These are phyloP conservation scores for Darevskia mixta DNA, from an alignment of 2,797 vertebrate genomes.

Conservation along the genomic window DNA sequence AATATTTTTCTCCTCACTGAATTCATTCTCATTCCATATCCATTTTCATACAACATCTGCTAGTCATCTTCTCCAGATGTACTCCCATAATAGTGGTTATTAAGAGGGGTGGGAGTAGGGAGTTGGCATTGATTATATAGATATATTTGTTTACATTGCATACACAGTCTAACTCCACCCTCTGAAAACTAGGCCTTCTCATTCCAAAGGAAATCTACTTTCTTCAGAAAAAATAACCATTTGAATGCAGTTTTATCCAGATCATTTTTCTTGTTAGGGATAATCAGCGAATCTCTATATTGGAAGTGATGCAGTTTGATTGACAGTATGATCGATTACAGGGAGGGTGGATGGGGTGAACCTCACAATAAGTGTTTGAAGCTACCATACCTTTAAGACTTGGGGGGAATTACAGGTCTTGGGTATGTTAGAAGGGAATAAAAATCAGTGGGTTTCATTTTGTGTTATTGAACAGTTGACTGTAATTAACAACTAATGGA, in stretches of 20 bases:
- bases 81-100: background rate
- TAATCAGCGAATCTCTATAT: background rate
- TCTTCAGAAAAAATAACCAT: conserved; percentile 17
- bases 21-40: background rate
- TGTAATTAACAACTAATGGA: no score
- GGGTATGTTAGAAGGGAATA: background rate
- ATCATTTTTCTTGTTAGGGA: background rate
- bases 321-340: background rate
- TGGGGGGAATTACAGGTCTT: background rate
- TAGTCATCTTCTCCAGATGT: background rate
- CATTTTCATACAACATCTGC: conserved; percentile 14
- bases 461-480: no score
- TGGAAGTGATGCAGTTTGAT: background rate
- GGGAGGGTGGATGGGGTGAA: no score
- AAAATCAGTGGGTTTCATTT: background rate
- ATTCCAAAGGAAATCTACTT: background rate
- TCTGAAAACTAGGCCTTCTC: background rate
- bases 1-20: conserved; percentile 2
- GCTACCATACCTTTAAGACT: background rate
- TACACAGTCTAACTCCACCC: background rate
- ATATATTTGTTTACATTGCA: background rate
- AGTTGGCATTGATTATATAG: background rate
- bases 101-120: background rate
- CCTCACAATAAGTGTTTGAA: background rate
- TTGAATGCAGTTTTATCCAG: background rate